Percentiles rank a stretch among this genome's conserved stretches.
phyloP scores from a whole-genome alignment of 2,113 vertebrate genomes.

The Cariama cristata region DNA sequence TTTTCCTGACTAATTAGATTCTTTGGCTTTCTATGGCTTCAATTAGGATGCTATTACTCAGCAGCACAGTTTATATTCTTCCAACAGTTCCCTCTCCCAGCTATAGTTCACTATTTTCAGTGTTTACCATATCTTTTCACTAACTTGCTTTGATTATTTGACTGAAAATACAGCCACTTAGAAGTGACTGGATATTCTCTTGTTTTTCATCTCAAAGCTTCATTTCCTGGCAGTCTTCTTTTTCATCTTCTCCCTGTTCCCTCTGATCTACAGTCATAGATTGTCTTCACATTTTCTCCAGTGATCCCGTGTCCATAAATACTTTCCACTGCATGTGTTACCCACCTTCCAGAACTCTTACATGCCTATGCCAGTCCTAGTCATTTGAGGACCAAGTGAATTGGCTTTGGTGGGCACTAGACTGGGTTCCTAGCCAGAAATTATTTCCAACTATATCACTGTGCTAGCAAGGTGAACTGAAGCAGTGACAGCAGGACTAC shows the following conservation, averaged over 20 bases:
- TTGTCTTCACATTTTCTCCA: not conserved
- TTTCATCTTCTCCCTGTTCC: not conserved
- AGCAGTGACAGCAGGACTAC: slow-evolving; percentile 35
- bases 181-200: not conserved
- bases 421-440: not conserved
- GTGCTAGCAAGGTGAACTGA: slow-evolving; percentile 46
- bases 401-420: slow-evolving; percentile 26
- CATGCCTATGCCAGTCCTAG: not conserved
- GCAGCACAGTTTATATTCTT: not conserved
- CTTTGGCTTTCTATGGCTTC: slow-evolving; percentile 21
- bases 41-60: slow-evolving; percentile 56
- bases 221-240: not conserved
- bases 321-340: not conserved
- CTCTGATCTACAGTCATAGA: not conserved
- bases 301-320: not conserved
- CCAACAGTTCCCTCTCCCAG: not conserved
- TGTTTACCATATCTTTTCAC: not conserved
- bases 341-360: not conserved
- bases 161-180: not conserved
- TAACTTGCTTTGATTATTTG: not conserved
- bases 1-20: slow-evolving; percentile 54
- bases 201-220: not conserved
- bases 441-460: slow-evolving; percentile 36
- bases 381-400: not conserved
- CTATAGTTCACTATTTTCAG: not conserved